Base-by-base conservation (phyloP, 2,888 invertebrate genomes). In the Gortyna flavago region DNA sequence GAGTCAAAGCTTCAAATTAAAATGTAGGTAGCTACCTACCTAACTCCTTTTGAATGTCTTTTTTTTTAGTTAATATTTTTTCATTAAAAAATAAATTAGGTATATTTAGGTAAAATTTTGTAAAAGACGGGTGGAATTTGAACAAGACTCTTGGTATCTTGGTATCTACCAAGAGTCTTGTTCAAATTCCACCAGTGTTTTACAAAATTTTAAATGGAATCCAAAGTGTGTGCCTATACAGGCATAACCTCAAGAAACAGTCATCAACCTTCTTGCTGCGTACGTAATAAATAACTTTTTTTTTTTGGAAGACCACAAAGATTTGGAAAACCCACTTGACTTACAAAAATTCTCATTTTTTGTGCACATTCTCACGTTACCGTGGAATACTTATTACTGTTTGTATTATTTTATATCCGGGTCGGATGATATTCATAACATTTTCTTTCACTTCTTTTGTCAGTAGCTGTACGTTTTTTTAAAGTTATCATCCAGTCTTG, bases 321-420 rank as follows among this genome's bases (percentile, higher is more conserved):
- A 72, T 81, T 67, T 70, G 80, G 66, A 44, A 84, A 82, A 59
- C 65, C 73, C 80, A 59, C 48, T 79, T 79, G 48, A 67, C 32
- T 68, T 71, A 80, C 38, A 70, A 80, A 84, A 74, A 80, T 32
- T 54, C 61, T 29, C 0, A 64, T 67, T 74, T 84, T 74, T 82
- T 72, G 67, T 38, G 21, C 21, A 81, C 7, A 38, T 82, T 82
- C 85, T 44, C 85, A 82, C 85, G 81, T 71, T 73, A 71, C 74
- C 54, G 67, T 80, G 54, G 80, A 80, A 85, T 71, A 82, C 44
- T 64, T 64, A 72, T 66, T 25, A 29, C 41, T 29, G 57, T 84
- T 84, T 81, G 68, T 84, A 65, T 72, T 72, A 1, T 68, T 57
- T 69, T 71, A 67, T 83, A 70, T 80, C 80, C 84, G 80, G 71